Percentiles rank a stretch among this genome's conserved stretches.
Evolutionary conservation across 37 sponge, comb jelly and placozoan genomes (phyloP).

Genomic region (Bolinopsis microptera): DNA sequence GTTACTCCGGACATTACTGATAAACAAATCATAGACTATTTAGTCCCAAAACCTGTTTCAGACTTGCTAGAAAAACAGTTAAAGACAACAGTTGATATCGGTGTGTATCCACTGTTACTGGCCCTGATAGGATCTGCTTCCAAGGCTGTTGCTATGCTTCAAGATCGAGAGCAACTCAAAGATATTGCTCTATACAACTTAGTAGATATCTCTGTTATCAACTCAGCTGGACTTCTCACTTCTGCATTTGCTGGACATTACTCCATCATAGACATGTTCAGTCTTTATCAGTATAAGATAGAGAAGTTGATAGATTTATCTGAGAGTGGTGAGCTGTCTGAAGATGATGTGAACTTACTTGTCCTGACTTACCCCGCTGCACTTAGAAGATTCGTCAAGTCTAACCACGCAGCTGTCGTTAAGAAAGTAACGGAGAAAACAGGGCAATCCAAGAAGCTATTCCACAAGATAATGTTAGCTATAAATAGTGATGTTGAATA

Average conservation of each 20-base stretch:
- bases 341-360: background rate
- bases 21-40: constrained; percentile 9
- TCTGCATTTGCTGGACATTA: background rate
- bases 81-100: background rate
- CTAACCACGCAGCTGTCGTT: background rate
- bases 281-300: background rate
- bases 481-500: background rate
- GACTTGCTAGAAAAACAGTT: constrained; percentile 22
- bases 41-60: background rate
- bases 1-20: constrained; percentile 9
- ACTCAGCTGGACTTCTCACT: background rate
- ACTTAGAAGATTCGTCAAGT: background rate
- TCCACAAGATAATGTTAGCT: background rate
- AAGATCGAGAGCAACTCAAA: background rate
- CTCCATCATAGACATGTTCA: background rate
- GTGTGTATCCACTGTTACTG: background rate
- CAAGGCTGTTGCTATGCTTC: background rate
- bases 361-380: background rate
- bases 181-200: background rate
- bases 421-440: background rate
- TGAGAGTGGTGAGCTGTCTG: background rate
- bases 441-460: background rate
- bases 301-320: background rate
- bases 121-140: background rate
- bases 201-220: background rate